A percentile compares a stretch with the other conserved stretches of the same genome.
These are phyloP conservation scores for Passer montanus DNA, from an alignment of 2,113 vertebrate species.

Conservation along the genomic window DNA sequence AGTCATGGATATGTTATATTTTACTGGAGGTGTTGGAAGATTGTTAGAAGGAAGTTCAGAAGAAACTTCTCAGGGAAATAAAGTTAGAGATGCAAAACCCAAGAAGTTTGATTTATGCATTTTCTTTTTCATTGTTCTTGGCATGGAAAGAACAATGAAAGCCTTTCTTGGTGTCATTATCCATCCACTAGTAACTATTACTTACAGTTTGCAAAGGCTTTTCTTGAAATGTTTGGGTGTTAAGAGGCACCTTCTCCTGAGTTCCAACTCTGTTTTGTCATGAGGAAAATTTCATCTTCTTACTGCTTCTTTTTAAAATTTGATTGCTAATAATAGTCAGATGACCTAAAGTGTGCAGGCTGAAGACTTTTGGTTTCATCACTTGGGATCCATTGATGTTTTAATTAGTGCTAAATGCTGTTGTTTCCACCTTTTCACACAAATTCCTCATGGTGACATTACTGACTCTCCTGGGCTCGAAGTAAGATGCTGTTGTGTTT, in stretches of 20 bases:
- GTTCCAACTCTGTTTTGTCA: neutral
- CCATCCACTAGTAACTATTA: neutral
- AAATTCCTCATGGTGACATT: neutral
- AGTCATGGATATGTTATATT: neutral
- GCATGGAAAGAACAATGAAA: neutral
- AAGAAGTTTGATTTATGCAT: neutral
- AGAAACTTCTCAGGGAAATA: neutral
- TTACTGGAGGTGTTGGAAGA: neutral
- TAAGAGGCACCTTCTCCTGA: neutral
- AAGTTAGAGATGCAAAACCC: neutral
- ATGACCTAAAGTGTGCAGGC: neutral
- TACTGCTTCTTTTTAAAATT: neutral
- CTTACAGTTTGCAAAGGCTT: neutral
- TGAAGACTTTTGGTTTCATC: neutral
- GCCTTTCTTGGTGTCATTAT: neutral
- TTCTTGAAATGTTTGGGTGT: neutral
- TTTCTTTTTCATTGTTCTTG: neutral
- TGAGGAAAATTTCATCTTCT: neutral
- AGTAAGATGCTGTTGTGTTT: neutral
- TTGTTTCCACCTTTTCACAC: neutral
- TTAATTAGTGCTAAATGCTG: neutral
- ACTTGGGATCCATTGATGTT: neutral
- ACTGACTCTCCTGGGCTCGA: neutral
- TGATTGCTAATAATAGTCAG: neutral
- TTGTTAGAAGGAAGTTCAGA: neutral